phyloP scores from a whole-genome alignment of 1,140 invertebrate genomes.

The Plodia interpunctella region DNA sequence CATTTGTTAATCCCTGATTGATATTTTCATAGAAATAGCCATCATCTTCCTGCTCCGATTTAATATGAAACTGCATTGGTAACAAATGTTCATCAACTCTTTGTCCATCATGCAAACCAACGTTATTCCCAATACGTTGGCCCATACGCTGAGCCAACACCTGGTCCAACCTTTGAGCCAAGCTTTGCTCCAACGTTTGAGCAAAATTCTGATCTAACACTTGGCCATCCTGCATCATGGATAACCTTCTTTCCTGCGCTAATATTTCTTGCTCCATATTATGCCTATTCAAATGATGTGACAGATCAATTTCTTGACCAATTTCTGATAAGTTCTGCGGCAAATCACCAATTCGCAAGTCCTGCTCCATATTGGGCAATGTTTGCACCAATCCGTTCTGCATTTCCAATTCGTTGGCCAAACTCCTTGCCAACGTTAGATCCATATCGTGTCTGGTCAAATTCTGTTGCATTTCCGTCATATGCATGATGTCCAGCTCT shows the following conservation, averaged over 20 bases:
- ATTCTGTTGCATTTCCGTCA: conserved; percentile 41
- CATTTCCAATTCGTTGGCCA: conserved; percentile 50
- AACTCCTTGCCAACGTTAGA: conserved; percentile 32
- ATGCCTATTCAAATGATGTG: conserved; percentile 42
- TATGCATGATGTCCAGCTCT: conserved; percentile 38
- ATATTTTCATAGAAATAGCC: conserved; percentile 61
- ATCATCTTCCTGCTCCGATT: conserved; percentile 64
- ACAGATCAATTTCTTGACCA: conserved; percentile 46
- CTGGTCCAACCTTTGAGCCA: conserved; percentile 24
- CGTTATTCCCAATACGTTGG: conserved; percentile 8
- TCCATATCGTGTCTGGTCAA: conserved; percentile 49
- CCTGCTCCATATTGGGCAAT: conserved; percentile 39
- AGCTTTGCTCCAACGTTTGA: conserved; percentile 35
- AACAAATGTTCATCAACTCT: conserved; percentile 43
- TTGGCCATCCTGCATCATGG: conserved; percentile 13
- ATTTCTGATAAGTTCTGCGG: conserved; percentile 29
- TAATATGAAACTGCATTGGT: conserved; percentile 61
- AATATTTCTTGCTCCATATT: conserved; percentile 36
- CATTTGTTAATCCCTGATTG: conserved; percentile 34
- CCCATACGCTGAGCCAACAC: conserved; percentile 36
- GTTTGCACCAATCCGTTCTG: conserved; percentile 45
- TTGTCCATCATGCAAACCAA: conserved; percentile 31
- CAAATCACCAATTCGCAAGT: conserved; percentile 41
- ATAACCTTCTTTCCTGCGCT: conserved; percentile 12
- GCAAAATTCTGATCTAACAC: conserved; percentile 36